phyloP scores from a whole-genome alignment of 2,797 vertebrate genomes.

The Danio aesculapii region DNA sequence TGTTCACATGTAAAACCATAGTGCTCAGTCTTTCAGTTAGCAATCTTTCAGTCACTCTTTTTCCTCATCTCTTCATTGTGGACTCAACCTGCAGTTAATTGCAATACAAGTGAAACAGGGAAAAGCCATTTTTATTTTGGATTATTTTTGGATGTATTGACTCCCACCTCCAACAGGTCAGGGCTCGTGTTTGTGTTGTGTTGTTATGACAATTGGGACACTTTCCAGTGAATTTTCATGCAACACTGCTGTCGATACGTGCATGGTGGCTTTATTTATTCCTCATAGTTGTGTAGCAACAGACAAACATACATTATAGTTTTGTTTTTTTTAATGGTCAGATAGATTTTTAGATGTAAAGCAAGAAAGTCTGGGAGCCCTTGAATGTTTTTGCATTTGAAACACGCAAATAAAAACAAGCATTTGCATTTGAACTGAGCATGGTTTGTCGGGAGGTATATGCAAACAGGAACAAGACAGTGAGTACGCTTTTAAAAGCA shows the following conservation, averaged over 20 bases:
- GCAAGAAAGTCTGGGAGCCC: not conserved
- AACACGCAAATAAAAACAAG: not conserved
- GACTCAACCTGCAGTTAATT: not conserved
- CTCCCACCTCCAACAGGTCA: not conserved
- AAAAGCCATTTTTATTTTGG: not conserved
- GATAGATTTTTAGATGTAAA: not conserved
- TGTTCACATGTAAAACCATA: not conserved
- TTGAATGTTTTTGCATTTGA: not conserved
- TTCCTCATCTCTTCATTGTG: not conserved
- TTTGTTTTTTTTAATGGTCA: not conserved
- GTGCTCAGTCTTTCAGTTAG: not conserved
- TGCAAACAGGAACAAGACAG: not conserved
- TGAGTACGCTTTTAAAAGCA: not conserved
- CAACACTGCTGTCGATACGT: not conserved
- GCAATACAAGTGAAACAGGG: not conserved
- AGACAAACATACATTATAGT: not conserved
- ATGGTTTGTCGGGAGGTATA: no score
- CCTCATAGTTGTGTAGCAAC: not conserved
- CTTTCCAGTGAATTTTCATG: no score
- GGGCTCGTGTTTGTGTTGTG: not conserved
- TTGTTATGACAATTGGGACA: not conserved
- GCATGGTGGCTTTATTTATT: not conserved
- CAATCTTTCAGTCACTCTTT: not conserved
- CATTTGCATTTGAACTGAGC: no score
- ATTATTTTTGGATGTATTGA: not conserved